Percentiles rank a stretch among this genome's conserved stretches.
These are phyloP conservation scores for Columba janthina DNA, from an alignment of 2,113 vertebrate species.

Conservation along the genomic window DNA sequence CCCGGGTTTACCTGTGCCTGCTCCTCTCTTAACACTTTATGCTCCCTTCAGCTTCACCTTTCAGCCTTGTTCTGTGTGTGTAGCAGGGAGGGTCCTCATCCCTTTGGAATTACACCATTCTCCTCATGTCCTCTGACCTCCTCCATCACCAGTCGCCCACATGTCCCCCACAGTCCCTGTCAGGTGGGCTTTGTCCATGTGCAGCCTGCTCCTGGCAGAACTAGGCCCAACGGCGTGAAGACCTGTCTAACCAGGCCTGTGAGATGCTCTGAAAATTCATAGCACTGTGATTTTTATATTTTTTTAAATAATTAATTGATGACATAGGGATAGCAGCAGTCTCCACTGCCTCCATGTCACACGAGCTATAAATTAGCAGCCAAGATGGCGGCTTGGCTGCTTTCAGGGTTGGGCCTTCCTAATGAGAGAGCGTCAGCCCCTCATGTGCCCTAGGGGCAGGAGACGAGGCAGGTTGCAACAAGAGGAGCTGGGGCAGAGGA, in stretches of 20 bases:
- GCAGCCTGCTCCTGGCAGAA: background rate
- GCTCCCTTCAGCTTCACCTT: background rate
- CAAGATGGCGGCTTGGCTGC: background rate
- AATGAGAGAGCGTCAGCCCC: background rate
- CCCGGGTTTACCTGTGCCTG: background rate
- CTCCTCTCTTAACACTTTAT: background rate
- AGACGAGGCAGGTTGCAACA: background rate
- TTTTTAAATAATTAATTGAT: background rate
- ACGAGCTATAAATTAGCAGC: background rate
- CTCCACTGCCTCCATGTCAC: background rate
- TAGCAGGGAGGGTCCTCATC: background rate
- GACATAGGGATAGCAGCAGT: background rate
- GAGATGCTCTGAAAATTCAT: background rate
- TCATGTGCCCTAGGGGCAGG: background rate
- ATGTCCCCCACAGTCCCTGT: background rate
- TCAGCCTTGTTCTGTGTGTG: background rate
- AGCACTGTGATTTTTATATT: background rate
- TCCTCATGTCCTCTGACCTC: background rate
- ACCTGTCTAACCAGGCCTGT: background rate
- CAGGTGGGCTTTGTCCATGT: background rate
- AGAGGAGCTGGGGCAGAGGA: background rate
- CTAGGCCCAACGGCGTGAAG: fast-evolving
- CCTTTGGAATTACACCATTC: background rate
- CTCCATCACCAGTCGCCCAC: background rate
- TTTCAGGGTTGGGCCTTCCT: background rate